phyloP scores from a whole-genome alignment of 2,113 vertebrate genomes.

The Heliornis fulica region DNA sequence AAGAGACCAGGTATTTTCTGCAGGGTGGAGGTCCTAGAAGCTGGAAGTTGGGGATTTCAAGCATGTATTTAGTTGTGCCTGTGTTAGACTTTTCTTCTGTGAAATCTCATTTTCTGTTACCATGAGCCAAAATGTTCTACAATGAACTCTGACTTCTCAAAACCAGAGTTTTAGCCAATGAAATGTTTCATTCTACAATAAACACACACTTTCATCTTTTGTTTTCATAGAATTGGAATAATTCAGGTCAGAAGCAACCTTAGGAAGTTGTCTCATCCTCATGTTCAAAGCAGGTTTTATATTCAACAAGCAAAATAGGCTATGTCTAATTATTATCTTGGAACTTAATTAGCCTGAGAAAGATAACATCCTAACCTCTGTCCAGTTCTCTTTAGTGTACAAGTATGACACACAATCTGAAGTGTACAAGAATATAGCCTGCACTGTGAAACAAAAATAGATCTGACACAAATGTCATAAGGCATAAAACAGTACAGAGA shows the following conservation, averaged over 20 bases:
- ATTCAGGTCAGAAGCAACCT: conserved; percentile 14
- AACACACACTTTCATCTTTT: not conserved
- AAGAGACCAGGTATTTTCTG: not conserved
- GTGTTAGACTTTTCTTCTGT: not conserved
- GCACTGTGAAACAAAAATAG: conserved; percentile 1
- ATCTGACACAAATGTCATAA: conserved; percentile 33
- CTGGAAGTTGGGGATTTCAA: not conserved
- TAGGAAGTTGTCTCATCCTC: conserved; percentile 1
- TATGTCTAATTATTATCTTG: not conserved
- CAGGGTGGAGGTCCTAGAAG: not conserved
- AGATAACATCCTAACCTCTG: conserved; percentile 30
- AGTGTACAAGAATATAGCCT: not conserved
- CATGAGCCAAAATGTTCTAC: not conserved
- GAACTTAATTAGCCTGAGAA: conserved; percentile 40
- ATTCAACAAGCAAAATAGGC: conserved; percentile 2
- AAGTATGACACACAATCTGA: not conserved
- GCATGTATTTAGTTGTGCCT: not conserved
- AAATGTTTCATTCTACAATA: not conserved
- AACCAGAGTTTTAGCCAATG: conserved; percentile 25
- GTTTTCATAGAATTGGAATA: conserved; percentile 8
- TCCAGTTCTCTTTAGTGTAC: not conserved
- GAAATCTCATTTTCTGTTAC: conserved; percentile 32
- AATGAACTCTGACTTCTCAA: conserved; percentile 34
- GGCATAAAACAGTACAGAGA: not conserved
- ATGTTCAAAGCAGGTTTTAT: conserved; percentile 15